These are phyloP conservation scores for Polydrusus pterygomalis DNA, from an alignment of 2,888 invertebrate genomes.

Conservation along the genomic window DNA sequence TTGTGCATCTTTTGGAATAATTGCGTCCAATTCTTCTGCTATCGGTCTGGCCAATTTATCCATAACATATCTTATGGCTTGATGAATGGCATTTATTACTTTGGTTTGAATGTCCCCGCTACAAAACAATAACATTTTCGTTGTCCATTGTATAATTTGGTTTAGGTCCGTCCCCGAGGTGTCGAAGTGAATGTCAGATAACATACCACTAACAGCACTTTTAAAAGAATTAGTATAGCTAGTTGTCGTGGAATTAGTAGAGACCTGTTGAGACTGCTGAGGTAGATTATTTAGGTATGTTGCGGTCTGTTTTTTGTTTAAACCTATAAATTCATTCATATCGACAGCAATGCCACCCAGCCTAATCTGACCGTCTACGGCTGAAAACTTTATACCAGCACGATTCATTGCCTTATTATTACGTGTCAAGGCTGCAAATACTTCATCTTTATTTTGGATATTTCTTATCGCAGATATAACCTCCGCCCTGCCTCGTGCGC, in stretches of 20 bases:
- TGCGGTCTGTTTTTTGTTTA: slow-evolving; percentile 60
- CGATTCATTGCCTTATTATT: slow-evolving; percentile 75
- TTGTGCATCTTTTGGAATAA: slow-evolving; percentile 54
- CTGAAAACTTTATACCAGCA: slow-evolving; percentile 69
- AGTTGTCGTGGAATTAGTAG: neutral
- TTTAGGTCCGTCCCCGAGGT: slow-evolving; percentile 23
- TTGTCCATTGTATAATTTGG: slow-evolving; percentile 25
- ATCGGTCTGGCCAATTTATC: slow-evolving; percentile 21
- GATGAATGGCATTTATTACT: slow-evolving; percentile 48
- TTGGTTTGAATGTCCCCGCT: slow-evolving; percentile 49
- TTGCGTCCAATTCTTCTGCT: slow-evolving; percentile 42
- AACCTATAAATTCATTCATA: slow-evolving; percentile 61
- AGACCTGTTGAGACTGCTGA: slow-evolving; percentile 17
- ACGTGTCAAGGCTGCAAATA: slow-evolving; percentile 74
- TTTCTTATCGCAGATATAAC: slow-evolving; percentile 75
- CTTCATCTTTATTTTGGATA: slow-evolving; percentile 75
- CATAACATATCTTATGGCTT: slow-evolving; percentile 43
- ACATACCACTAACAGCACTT: slow-evolving; percentile 28
- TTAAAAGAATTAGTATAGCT: slow-evolving; percentile 26
- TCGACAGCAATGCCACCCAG: slow-evolving; percentile 65
- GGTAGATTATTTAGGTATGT: slow-evolving; percentile 59
- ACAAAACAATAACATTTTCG: slow-evolving; percentile 51
- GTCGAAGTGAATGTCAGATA: slow-evolving; percentile 33
- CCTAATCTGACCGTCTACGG: slow-evolving; percentile 62
- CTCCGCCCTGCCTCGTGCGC: slow-evolving; percentile 73